Conservation (phyloP, 2,113 vertebrate species). For the Psammodynastes pulverulentus region DNA sequence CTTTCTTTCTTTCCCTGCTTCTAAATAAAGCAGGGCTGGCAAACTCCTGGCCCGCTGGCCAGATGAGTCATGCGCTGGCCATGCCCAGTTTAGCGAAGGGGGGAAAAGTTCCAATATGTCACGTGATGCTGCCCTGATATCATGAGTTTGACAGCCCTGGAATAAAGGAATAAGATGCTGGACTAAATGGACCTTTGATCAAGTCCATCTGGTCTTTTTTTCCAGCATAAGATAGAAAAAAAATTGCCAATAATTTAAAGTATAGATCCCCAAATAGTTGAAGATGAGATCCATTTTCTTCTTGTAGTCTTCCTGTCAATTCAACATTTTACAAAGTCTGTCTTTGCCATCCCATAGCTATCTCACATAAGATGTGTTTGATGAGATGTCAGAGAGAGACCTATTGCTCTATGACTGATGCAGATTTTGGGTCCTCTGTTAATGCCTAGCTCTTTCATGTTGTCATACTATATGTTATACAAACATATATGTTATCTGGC, state of each 20-base stretch:
- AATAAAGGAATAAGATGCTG: not conserved
- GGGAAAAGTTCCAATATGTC: too few relatives aligned
- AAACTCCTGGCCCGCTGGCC: fast-evolving
- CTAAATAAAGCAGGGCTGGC: not conserved
- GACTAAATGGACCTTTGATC: not conserved
- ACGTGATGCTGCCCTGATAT: too few relatives aligned
- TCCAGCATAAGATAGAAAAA: not conserved
- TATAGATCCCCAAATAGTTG: not conserved
- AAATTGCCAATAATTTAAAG: constrained; percentile 21
- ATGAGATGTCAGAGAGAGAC: not conserved
- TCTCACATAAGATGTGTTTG: not conserved
- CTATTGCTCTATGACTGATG: too few relatives aligned
- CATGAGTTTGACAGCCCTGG: too few relatives aligned
- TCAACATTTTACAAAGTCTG: not conserved
- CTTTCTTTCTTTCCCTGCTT: not conserved
- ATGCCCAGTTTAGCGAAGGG: too few relatives aligned
- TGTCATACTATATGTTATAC: not conserved
- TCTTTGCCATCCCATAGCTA: not conserved
- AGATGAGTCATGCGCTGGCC: too few relatives aligned
- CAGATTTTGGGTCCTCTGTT: not conserved
- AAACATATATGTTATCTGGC: not conserved
- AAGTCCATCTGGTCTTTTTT: not conserved
- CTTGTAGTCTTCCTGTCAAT: not conserved
- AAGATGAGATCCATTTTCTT: not conserved
- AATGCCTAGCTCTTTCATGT: not conserved